Base-by-base conservation (phyloP, 2,113 vertebrate species). In the Rousettus leschenaultii region DNA sequence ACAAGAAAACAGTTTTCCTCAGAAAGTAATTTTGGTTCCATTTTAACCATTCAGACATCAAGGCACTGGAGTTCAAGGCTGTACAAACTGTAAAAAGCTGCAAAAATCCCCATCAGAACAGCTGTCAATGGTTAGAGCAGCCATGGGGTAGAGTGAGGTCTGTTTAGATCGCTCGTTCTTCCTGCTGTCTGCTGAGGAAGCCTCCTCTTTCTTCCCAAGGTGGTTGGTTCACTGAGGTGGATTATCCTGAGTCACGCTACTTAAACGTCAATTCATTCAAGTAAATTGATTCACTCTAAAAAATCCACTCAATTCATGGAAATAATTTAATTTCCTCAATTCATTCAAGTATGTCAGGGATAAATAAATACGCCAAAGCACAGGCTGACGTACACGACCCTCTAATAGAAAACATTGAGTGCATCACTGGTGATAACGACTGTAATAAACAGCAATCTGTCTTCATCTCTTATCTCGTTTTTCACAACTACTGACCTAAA, bases 311-410 rank as follows among this genome's bases (percentile, higher is more conserved):
- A 51, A 21, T 28, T 91, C 40, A 38, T 22, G 55, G 79, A 65
- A 90, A 73, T 77, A 84, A 82, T 88, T 51, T 53, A n/a, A 93
- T 63, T 83, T 84, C 45, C 79, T 88, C 48, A 74, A 51, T 65
- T 45, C 61, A 77, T 63, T 77, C 40, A 18, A 83, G n/a, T 86
- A 65, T 10, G 28, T 63, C 19, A 65, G 78, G 61, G 68, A 82
- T 66, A 91, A 88, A 71, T 55, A 53, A 90, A 61, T 14, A 80
- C 6, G 53, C 19, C 57, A 35, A 87, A 85, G 59, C 2, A 35
- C 0, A 74, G 38, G 84, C 16, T 2, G 13, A 74, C 2, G n/a
- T 6, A 40, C 30, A 24, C 3, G 10, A 48, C 35, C 61, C 19
- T 24, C 10, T 38, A 51, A 61, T 3, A 43, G 43, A 74, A 83